These are phyloP conservation scores for Coecobrya sp. DNA, from an alignment of 2,888 invertebrate genomes.

Conservation along the genomic window DNA sequence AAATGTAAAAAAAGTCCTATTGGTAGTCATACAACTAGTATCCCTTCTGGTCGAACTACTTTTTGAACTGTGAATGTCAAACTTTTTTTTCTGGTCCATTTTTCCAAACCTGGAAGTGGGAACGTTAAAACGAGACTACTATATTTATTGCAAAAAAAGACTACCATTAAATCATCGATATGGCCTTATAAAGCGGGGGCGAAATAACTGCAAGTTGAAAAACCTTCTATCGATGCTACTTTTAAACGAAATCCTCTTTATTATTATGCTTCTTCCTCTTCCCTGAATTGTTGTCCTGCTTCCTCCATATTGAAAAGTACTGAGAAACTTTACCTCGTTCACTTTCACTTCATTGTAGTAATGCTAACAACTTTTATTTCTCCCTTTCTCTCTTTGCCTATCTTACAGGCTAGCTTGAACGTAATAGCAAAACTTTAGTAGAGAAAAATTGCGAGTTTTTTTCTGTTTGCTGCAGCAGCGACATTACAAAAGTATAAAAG, in stretches of 20 bases:
- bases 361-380: slow-evolving; percentile 69
- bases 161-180: slow-evolving; percentile 39
- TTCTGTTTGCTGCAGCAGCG: background rate
- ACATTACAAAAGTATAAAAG: slow-evolving; percentile 29
- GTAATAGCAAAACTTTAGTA: slow-evolving; percentile 70
- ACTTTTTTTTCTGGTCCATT: slow-evolving; percentile 3
- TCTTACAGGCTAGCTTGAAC: slow-evolving; percentile 11
- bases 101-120: background rate
- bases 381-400: slow-evolving; percentile 22
- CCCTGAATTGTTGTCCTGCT: background rate
- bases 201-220: slow-evolving; percentile 16
- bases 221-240: background rate
- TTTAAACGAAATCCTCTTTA: slow-evolving; percentile 28
- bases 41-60: background rate
- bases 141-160: slow-evolving; percentile 43
- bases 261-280: background rate
- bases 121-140: slow-evolving; percentile 4
- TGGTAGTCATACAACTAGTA: background rate
- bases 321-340: slow-evolving; percentile 46
- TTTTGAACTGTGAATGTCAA: slow-evolving; percentile 54
- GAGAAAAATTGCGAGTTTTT: slow-evolving; percentile 44
- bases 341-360: slow-evolving; percentile 73
- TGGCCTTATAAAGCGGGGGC: slow-evolving; percentile 18
- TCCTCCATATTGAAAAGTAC: slow-evolving; percentile 20
- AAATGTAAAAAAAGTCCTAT: background rate